Evolutionary conservation across 2,113 vertebrate genomes (phyloP), one percentile per base, ranked within the genome.

Genomic region (Pluvialis apricaria): DNA sequence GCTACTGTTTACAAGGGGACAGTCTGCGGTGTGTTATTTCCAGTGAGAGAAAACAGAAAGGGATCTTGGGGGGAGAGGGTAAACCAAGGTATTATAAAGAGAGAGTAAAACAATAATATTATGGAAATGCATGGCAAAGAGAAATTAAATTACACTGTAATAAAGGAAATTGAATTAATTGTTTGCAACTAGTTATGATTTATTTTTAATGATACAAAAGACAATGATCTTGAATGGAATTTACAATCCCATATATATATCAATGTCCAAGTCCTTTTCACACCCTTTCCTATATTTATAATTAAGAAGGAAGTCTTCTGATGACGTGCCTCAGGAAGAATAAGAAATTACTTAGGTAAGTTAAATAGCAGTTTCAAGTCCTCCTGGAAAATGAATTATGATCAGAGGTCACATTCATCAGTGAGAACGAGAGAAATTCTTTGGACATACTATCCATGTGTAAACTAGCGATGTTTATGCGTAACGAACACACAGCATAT

Each of bases 251-350:
- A 97, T 97, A 92, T 92, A 97, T 97, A 96, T 97, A 94, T 94
- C 96, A 97, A 91, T 61, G 84, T 88, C 91, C 95, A 89, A 89
- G 68, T 95, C 88, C 94, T 91, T 84, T 94, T 95, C 97, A 96
- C 97, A 96, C 97, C 97, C 97, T 98, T 98, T 98, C 98, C 97
- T 97, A 97, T 98, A 96, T 98, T 98, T 98, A 98, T 92, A 98
- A 92, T 92, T 94, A 95, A 92, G 82, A 97, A 98, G 97, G 97
- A 97, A 97, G 95, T 96, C 97, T 96, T 87, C 87, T 64, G 73
- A 81, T 90, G 86, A 94, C 40, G 36, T 86, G 54, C 82, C 55
- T 91, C 71, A 70, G 90, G 85, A 92, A 92, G 87, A 94, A 94
- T 64, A 45, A 97, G 94, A 93, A 84, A 94, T 73, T 68, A 92